Percentiles rank a stretch among this genome's conserved stretches.
Evolutionary conservation across 2,797 vertebrate genomes (phyloP).

Genomic region (Hoplostethus atlanticus): DNA sequence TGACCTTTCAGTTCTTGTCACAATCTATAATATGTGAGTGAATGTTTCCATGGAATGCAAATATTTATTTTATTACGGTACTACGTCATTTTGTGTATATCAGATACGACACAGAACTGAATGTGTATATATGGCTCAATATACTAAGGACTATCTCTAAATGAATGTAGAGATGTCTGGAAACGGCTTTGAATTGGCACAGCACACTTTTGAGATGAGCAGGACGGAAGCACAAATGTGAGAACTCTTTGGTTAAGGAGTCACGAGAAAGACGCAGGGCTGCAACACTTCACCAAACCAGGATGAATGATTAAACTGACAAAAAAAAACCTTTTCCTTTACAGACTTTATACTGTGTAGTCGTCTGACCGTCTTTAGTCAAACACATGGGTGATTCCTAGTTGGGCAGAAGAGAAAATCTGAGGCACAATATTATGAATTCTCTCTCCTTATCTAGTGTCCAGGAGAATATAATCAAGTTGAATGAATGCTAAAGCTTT

Average conservation of each 20-base stretch:
- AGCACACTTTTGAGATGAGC: conserved; percentile 30
- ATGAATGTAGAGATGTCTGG: conserved; percentile 73
- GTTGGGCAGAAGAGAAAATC: conserved; percentile 46
- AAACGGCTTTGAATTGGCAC: conserved; percentile 51
- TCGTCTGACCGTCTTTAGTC: conserved; percentile 30
- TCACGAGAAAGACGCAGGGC: conserved; percentile 53
- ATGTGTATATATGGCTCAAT: conserved; percentile 74
- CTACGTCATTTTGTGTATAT: conserved; percentile 59
- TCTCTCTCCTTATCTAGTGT: conserved; percentile 43
- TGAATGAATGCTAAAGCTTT: conserved; percentile 69
- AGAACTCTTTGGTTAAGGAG: conserved; percentile 35
- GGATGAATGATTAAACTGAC: conserved; percentile 52
- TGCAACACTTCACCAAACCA: conserved; percentile 59
- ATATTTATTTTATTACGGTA: conserved; percentile 76
- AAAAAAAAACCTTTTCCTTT: conserved; percentile 63
- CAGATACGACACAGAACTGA: conserved; percentile 65
- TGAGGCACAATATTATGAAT: conserved; percentile 69
- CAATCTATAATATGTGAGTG: conserved; percentile 58
- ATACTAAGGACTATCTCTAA: conserved; percentile 75
- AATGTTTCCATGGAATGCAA: conserved; percentile 78
- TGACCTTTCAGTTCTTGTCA: conserved; percentile 46
- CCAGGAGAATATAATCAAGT: conserved; percentile 59
- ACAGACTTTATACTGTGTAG: conserved; percentile 33
- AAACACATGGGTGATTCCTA: conserved; percentile 26
- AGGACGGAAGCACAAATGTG: conserved; percentile 59